These are phyloP conservation scores for Datnioides undecimradiatus DNA, from an alignment of 2,113 vertebrate genomes.

Conservation along the genomic window DNA sequence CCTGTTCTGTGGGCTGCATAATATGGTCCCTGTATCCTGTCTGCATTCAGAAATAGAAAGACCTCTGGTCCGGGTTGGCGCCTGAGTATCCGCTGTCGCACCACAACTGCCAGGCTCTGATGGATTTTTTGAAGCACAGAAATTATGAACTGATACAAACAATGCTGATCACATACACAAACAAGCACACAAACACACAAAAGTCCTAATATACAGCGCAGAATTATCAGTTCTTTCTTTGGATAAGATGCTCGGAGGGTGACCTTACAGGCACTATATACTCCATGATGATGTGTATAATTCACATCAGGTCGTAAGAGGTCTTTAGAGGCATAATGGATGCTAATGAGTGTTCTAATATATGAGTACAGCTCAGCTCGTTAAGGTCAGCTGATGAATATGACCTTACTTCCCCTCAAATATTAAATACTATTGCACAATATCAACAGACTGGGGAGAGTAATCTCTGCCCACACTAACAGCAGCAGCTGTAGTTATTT, in stretches of 20 bases:
- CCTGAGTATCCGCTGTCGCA: constrained; percentile 19
- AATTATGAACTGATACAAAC: constrained; percentile 22
- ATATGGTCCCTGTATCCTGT: constrained; percentile 47
- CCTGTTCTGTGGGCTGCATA: constrained; percentile 43
- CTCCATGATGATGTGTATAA: constrained; percentile 38
- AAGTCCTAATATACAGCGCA: not conserved
- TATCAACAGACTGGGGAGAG: constrained; percentile 6
- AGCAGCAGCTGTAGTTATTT: constrained; percentile 9
- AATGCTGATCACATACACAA: not conserved
- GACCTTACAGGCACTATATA: constrained; percentile 20
- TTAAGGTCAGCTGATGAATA: constrained; percentile 41
- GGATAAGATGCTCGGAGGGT: not conserved
- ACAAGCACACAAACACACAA: not conserved
- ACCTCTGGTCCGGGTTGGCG: constrained; percentile 26
- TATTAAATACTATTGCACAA: constrained; percentile 48
- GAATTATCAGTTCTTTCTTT: constrained; percentile 5
- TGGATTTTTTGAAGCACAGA: constrained; percentile 8
- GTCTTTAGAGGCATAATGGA: constrained; percentile 29
- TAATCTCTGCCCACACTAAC: not conserved
- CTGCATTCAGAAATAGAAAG: constrained; percentile 50
- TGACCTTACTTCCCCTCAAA: constrained; percentile 42
- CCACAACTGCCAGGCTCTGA: constrained; percentile 5
- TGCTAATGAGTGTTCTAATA: constrained; percentile 27
- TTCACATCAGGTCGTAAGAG: constrained; percentile 45
- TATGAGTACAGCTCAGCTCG: constrained; percentile 10